Conservation (phyloP, 1,140 invertebrate species). For the Zelostemma sp. region DNA sequence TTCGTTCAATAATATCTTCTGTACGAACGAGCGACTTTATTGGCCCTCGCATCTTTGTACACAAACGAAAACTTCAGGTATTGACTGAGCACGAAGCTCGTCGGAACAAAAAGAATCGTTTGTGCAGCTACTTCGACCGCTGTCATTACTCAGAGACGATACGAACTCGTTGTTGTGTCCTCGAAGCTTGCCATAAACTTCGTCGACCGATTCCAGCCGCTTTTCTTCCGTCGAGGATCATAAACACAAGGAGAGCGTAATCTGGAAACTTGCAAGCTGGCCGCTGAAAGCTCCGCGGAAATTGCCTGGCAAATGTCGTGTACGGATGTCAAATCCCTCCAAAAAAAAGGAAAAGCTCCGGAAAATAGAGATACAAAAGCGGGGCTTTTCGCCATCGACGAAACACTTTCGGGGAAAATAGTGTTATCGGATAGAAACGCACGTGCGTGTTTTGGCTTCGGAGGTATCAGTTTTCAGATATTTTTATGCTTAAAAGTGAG, state of each 20-base stretch:
- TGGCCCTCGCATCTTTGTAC: conserved; percentile 19
- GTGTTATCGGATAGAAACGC: too few relatives aligned
- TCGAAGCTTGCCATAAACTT: conserved; percentile 31
- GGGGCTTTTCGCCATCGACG: too few relatives aligned
- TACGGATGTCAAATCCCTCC: neutral
- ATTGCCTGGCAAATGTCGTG: conserved; percentile 24
- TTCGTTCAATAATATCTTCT: conserved; percentile 11
- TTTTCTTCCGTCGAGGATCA: conserved; percentile 26
- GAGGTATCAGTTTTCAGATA: too few relatives aligned
- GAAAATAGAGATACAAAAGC: neutral
- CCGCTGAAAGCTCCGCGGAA: conserved; percentile 19
- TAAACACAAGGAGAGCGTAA: conserved; percentile 31
- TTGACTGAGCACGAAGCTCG: conserved; percentile 22
- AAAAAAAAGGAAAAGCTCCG: neutral
- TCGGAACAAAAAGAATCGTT: conserved; percentile 20
- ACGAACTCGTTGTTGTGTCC: conserved; percentile 19
- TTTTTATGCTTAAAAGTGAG: too few relatives aligned
- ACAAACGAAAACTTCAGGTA: conserved; percentile 32
- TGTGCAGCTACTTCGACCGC: conserved; percentile 24
- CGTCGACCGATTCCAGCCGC: conserved; percentile 23
- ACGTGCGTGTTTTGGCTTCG: too few relatives aligned
- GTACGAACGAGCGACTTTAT: conserved; percentile 23
- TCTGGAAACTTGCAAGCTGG: conserved; percentile 25
- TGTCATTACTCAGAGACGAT: conserved; percentile 23
- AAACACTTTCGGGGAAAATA: too few relatives aligned